Evolutionary conservation across 1,140 invertebrate species (phyloP), one percentile per base, ranked within the genome.

Genomic region (Drosophila obscura): DNA sequence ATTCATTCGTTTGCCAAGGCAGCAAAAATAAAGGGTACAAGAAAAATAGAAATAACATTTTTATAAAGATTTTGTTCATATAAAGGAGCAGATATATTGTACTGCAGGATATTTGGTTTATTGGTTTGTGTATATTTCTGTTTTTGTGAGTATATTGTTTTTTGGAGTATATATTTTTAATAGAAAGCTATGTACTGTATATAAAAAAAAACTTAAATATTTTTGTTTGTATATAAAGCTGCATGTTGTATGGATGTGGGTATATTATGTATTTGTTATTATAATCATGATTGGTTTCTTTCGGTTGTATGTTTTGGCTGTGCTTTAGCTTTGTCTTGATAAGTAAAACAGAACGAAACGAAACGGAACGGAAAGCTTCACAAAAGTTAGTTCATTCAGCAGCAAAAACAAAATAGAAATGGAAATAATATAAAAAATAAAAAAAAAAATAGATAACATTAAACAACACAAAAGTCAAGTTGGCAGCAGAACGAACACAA

Each of bases 1-100:
- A 87, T 88, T 87, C 72, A 87, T 80, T 69, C 81, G 83, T 88
- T 39, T 87, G 83, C 83, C 83, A 88, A 87, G 83, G 83, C 83
- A 88, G 83, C 83, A 87, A 87, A 89, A 88, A 88, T 80, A 73
- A 39, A 39, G 35, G 35, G 64, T 80, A 88, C 84, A 88, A 83
- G 83, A 88, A 88, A 88, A 83, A 83, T 89, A 88, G 83, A 89
- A 77, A 85, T 71, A 87, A 80, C 58, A 65, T 71, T 87, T 85
- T 84, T 81, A 81, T 82, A 55, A 28, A 75, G 45, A 45, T 50
- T 61, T 53, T 56, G 58, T 77, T 75, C 64, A 65, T 66, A 76
- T 52, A 81, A 13, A 58, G 56, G 51, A 67, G 66, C 77, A 66
- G 35, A 58, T 78, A 71, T 71, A 71, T 49, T 56, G 50, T 55